phyloP scores from a whole-genome alignment of 92 coral and sea anemone genomes.

The Montipora capitata region DNA sequence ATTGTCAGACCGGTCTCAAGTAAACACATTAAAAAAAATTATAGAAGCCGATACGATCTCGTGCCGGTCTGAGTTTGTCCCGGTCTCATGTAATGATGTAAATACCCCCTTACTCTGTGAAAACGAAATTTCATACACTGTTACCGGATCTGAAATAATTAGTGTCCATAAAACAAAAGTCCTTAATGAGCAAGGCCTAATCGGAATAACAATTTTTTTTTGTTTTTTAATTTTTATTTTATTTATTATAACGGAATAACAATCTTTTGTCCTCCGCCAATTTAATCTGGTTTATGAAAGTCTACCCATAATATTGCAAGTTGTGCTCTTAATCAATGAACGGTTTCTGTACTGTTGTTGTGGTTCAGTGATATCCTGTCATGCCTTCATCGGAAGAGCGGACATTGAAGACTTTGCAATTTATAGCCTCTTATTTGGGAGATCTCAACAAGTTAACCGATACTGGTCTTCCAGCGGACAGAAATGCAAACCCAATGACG shows the following conservation, averaged over 20 bases:
- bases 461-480: slow-evolving; percentile 53
- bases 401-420: slow-evolving; percentile 74
- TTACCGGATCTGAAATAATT: too few relatives aligned
- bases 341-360: neutral
- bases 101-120: too few relatives aligned
- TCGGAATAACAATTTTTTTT: too few relatives aligned
- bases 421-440: slow-evolving; percentile 70
- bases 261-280: neutral
- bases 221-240: neutral
- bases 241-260: neutral
- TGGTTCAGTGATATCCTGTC: slow-evolving; percentile 5
- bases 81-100: too few relatives aligned
- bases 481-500: slow-evolving; percentile 76
- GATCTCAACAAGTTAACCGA: slow-evolving; percentile 85
- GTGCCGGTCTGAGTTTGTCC: too few relatives aligned
- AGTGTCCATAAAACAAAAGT: too few relatives aligned
- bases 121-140: too few relatives aligned
- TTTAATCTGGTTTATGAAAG: too few relatives aligned
- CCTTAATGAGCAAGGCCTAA: too few relatives aligned
- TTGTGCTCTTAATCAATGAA: neutral
- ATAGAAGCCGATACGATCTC: too few relatives aligned
- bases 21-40: too few relatives aligned
- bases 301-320: neutral
- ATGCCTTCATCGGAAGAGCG: slow-evolving; percentile 89
- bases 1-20: too few relatives aligned